A percentile compares a stretch with the other conserved stretches of the same genome.
Conservation (phyloP, 2,797 vertebrate genomes). For the Premnoplex brunnescens region DNA sequence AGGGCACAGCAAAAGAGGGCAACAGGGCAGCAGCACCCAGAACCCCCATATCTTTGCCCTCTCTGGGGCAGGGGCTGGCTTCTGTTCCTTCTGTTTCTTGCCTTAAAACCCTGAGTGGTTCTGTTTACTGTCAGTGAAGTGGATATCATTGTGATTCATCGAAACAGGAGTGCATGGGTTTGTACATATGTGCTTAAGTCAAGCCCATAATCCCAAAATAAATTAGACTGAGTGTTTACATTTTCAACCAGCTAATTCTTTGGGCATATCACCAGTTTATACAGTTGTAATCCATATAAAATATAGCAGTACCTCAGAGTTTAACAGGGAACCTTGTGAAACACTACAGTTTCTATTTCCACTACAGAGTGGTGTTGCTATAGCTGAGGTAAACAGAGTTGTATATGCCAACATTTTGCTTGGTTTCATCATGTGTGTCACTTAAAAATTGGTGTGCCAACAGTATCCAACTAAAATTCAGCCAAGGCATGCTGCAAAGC, state of each 20-base stretch:
- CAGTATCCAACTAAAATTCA: not conserved
- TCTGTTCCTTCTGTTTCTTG: not conserved
- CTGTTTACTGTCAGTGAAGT: not conserved
- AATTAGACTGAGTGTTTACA: not conserved
- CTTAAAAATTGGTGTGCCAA: not conserved
- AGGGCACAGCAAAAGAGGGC: not conserved
- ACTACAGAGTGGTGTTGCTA: not conserved
- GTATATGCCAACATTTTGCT: not conserved
- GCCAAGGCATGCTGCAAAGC: not conserved
- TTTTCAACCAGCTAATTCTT: not conserved
- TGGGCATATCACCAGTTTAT: not conserved
- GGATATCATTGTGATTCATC: not conserved
- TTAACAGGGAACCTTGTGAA: not conserved
- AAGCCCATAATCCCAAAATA: not conserved
- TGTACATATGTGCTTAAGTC: not conserved
- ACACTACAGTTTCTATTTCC: not conserved
- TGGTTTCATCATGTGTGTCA: not conserved
- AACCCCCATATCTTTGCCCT: fast-evolving
- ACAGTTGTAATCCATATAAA: not conserved
- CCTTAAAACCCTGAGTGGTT: not conserved
- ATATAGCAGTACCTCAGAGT: not conserved
- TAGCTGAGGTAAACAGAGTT: not conserved
- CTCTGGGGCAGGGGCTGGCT: not conserved
- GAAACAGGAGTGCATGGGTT: not conserved
- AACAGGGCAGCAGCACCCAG: not conserved